Base-by-base conservation (phyloP, 2,797 vertebrate genomes). In the Aulostomus chinensis region DNA sequence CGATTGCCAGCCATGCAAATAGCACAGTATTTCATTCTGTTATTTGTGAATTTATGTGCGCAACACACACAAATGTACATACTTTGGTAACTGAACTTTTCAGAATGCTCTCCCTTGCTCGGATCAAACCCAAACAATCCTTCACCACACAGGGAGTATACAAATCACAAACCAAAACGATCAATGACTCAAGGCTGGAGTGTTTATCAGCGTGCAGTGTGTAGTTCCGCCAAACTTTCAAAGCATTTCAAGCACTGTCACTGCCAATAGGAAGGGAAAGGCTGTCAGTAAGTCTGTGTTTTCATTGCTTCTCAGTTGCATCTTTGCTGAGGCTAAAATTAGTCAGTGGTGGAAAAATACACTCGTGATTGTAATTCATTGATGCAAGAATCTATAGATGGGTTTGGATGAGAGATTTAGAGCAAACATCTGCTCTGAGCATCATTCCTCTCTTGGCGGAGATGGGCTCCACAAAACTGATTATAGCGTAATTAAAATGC, bases 341-440 rank as follows among this genome's bases (percentile, higher is more conserved):
- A 77, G 66, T 66, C 40, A 12, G 25, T 37, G 16, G 57, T 0
- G 16, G 50, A 73, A 73, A 63, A 50, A 63, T 60, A 24, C 52
- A 65, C 70, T 78, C 30, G 50, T 21, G 50, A 51, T 31, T 12
- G 46, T 50, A 35, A 73, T 38, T 64, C 35, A 48, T 34, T 25
- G 54, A 55, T 49, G 50, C 32, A 42, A 36, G 42, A 62, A 65
- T 56, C 25, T 28, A 35, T 30, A 43, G 53, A 68, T 43, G 53
- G 37, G 55, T 40, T 25, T 49, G 40, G 68, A 72, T 54, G 64
- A 73, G 66, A 65, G 62, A 69, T 53, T 76, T 14, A 42, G 55
- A 70, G 76, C 50, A 65, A 76, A 76, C 76, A 80, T 79, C 74
- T 73, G 81, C 67, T 77, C 71, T 20, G 56, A 67, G 64, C 48